A percentile compares a stretch with the other conserved stretches of the same genome.
phyloP scores from a whole-genome alignment of 2,888 invertebrate species.

The Cecidostiba fungosa region DNA sequence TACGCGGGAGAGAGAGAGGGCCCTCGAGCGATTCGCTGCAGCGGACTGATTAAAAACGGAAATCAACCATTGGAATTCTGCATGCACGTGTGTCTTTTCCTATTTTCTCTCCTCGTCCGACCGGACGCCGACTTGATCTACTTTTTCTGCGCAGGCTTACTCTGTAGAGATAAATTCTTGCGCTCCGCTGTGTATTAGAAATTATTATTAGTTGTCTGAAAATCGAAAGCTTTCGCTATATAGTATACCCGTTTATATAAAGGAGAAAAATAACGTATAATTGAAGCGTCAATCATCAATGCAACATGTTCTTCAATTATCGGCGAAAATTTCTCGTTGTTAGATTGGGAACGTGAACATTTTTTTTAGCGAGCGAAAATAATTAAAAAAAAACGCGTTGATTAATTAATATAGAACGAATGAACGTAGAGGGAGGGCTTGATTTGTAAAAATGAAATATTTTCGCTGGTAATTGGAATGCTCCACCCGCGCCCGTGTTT shows the following conservation, averaged over 20 bases:
- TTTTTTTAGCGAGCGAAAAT: background rate
- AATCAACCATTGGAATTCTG: slow-evolving; percentile 69
- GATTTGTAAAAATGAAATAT: background rate
- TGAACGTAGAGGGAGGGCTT: background rate
- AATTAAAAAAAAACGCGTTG: background rate
- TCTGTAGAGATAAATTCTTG: too few relatives aligned
- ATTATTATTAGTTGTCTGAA: background rate
- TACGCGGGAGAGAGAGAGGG: slow-evolving; percentile 59
- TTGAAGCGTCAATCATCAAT: slow-evolving; percentile 13
- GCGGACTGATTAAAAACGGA: slow-evolving; percentile 72
- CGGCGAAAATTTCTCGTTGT: background rate
- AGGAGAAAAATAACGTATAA: background rate
- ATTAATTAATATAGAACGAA: background rate
- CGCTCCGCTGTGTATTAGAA: too few relatives aligned
- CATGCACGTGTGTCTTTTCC: slow-evolving; percentile 52
- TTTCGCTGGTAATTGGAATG: background rate
- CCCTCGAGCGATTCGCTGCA: slow-evolving; percentile 66
- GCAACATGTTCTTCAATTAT: background rate
- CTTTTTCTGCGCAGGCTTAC: slow-evolving; percentile 16
- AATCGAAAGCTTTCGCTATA: background rate
- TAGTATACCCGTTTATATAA: background rate
- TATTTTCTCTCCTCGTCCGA: slow-evolving; percentile 45
- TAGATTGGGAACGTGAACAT: background rate
- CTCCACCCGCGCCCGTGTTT: background rate
- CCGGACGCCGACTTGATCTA: slow-evolving; percentile 49